Conservation (phyloP, 2,113 vertebrate species). For the Danionella cerebrum region DNA sequence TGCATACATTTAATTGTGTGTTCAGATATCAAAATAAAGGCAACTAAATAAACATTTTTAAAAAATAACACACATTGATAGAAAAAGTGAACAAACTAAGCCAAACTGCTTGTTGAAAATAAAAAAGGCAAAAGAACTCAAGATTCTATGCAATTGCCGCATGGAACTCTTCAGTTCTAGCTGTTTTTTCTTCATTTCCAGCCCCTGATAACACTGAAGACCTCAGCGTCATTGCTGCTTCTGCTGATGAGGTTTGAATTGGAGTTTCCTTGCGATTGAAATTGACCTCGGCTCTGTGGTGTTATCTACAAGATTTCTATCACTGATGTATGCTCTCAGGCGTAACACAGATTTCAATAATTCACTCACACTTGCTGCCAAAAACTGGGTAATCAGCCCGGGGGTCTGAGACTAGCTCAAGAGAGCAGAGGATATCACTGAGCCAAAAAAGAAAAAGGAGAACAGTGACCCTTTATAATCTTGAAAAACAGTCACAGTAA, state of each 20-base stretch:
- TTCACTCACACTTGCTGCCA: slow-evolving; percentile 72
- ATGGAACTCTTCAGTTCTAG: too few relatives aligned
- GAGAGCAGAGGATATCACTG: not conserved
- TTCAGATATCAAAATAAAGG: too few relatives aligned
- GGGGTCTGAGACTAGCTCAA: slow-evolving; percentile 36
- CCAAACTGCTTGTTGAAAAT: too few relatives aligned
- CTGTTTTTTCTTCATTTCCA: not conserved
- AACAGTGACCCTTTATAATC: too few relatives aligned
- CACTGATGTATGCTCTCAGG: slow-evolving; percentile 63
- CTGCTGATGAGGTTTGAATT: not conserved
- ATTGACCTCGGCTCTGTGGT: slow-evolving; percentile 50
- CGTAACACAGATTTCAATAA: slow-evolving; percentile 84
- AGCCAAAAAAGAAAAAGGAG: too few relatives aligned
- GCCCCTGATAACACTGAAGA: not conserved
- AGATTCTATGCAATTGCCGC: too few relatives aligned
- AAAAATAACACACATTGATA: too few relatives aligned
- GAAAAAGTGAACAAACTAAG: too few relatives aligned
- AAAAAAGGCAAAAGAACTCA: too few relatives aligned
- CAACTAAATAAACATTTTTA: too few relatives aligned
- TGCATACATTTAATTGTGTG: too few relatives aligned
- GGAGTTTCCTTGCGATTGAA: slow-evolving; percentile 12
- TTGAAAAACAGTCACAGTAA: too few relatives aligned
- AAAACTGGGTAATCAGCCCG: slow-evolving; percentile 74
- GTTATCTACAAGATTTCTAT: slow-evolving; percentile 64
- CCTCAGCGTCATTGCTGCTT: not conserved